phyloP scores from a whole-genome alignment of 2,113 vertebrate species.

The Percopsis transmontana region DNA sequence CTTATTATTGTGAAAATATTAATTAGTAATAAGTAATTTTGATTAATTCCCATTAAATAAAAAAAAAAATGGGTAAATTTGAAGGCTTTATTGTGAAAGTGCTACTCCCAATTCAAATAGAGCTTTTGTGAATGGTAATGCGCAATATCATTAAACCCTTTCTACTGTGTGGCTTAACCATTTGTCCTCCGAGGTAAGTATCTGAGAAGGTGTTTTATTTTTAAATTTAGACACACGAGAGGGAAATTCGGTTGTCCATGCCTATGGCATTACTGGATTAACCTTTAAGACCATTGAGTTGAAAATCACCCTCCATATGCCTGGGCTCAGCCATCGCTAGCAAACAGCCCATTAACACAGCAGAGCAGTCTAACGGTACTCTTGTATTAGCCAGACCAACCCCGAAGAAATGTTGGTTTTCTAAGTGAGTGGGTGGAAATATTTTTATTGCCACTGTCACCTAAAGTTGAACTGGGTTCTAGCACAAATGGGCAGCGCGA shows the following conservation, averaged over 20 bases:
- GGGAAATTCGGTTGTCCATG: constrained; percentile 41
- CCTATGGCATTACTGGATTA: constrained; percentile 59
- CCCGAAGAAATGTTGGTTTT: constrained; percentile 5
- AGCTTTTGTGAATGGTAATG: no score
- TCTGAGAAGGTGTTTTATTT: neutral
- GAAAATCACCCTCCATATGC: constrained; percentile 63
- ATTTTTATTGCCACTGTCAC: constrained; percentile 16
- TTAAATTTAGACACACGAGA: constrained; percentile 18
- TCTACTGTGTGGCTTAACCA: neutral
- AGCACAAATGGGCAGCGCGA: neutral
- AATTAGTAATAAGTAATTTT: no score
- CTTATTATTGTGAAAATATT: no score
- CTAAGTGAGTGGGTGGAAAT: constrained; percentile 11
- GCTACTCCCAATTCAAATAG: no score
- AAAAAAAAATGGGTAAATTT: no score
- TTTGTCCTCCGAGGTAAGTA: no score
- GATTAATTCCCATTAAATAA: no score
- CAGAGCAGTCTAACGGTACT: constrained; percentile 13
- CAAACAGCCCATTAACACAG: constrained; percentile 15
- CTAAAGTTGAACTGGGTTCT: neutral
- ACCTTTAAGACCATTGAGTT: constrained; percentile 54
- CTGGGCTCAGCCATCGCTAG: constrained; percentile 29
- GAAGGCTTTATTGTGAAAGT: no score
- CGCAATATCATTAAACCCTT: neutral
- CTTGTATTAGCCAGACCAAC: neutral